phyloP scores from a whole-genome alignment of 2,113 vertebrate species.

The Proteles cristata region DNA sequence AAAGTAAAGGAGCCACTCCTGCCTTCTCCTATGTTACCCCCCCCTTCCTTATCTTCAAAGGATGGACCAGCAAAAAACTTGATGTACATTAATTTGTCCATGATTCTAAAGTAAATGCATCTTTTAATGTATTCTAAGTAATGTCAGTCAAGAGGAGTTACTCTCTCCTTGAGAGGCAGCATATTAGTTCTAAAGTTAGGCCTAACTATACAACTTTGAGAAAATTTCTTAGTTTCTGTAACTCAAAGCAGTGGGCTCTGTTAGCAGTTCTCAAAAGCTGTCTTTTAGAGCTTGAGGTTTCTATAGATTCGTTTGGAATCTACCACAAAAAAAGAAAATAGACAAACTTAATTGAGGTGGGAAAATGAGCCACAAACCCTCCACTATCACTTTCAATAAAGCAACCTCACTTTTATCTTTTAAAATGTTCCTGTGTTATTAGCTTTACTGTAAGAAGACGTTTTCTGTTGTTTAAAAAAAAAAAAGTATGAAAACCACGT shows the following conservation, averaged over 20 bases:
- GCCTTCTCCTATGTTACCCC: accelerated
- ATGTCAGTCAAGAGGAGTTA: neutral
- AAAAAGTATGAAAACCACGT: conserved; percentile 28
- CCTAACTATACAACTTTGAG: neutral
- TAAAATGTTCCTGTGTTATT: neutral
- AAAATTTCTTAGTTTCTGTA: neutral
- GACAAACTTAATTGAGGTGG: neutral
- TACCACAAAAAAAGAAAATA: neutral
- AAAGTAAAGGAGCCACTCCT: neutral
- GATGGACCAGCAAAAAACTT: accelerated
- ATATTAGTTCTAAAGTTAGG: neutral
- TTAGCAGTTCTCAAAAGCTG: neutral
- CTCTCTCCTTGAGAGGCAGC: neutral
- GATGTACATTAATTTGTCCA: neutral
- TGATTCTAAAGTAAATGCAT: neutral
- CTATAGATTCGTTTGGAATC: neutral
- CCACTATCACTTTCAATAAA: neutral
- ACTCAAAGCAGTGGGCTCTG: neutral
- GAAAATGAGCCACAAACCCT: neutral
- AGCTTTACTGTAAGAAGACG: conserved; percentile 10
- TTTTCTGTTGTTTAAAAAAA: conserved; percentile 19
- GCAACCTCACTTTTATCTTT: neutral
- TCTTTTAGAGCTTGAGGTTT: neutral
- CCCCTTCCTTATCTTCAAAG: neutral
- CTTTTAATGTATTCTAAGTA: neutral